Conservation (phyloP, 53 echinoderm and acorn worm genomes). For the Henricia sp. region DNA sequence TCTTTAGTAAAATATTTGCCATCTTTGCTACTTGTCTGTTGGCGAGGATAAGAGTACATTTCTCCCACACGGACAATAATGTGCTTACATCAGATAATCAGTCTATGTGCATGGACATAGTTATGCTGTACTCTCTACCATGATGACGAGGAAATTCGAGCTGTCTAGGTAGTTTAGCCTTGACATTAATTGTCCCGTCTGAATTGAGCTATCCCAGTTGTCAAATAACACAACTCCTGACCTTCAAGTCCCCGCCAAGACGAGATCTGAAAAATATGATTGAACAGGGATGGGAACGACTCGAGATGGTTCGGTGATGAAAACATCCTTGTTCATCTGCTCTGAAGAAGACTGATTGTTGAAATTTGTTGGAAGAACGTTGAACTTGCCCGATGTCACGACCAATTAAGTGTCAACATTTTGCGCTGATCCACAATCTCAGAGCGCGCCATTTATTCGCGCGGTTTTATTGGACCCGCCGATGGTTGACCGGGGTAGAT, state of each 20-base stretch:
- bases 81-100: too few relatives aligned
- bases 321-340: neutral
- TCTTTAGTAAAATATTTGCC: too few relatives aligned
- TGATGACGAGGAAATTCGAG: neutral
- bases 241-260: conserved; percentile 1
- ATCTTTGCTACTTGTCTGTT: too few relatives aligned
- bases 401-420: conserved; percentile 10
- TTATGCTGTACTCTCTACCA: neutral
- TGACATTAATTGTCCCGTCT: conserved; percentile 1
- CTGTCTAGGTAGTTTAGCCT: neutral
- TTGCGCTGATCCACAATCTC: conserved; percentile 2
- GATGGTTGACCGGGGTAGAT: conserved; percentile 19
- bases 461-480: too few relatives aligned
- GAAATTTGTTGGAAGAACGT: conserved; percentile 20
- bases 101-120: too few relatives aligned
- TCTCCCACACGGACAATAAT: too few relatives aligned
- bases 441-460: too few relatives aligned
- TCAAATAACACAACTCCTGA: too few relatives aligned
- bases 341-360: neutral
- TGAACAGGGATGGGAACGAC: neutral
- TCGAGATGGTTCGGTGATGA: neutral
- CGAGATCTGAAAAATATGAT: neutral
- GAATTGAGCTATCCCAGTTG: too few relatives aligned
- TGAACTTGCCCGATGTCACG: conserved; percentile 32
- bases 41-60: too few relatives aligned